Conservation (phyloP, 2,113 vertebrate species). For the Noturus placidus region DNA sequence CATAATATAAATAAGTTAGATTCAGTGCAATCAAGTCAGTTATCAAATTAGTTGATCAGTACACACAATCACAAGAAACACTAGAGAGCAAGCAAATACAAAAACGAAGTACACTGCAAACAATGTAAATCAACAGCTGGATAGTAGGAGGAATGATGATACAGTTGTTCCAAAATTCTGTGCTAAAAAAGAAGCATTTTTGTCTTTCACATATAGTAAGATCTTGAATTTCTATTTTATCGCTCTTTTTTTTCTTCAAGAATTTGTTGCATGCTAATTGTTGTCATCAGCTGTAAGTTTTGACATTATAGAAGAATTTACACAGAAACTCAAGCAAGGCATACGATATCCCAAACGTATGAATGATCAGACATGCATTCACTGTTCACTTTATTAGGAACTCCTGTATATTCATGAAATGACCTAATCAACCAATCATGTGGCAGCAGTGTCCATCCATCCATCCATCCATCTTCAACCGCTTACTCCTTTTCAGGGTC, state of each 20-base stretch:
- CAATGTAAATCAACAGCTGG: constrained; percentile 34
- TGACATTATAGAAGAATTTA: constrained; percentile 35
- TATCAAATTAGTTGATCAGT: constrained; percentile 36
- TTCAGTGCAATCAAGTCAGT: constrained; percentile 70
- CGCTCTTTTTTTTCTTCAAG: neutral
- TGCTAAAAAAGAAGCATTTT: neutral
- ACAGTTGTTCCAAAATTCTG: neutral
- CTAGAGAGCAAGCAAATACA: constrained; percentile 56
- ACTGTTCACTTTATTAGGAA: neutral
- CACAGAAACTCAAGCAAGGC: constrained; percentile 32
- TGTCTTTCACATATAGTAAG: constrained; percentile 7
- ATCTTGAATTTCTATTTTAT: constrained; percentile 13
- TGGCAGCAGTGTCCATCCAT: neutral
- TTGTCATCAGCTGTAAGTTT: constrained; percentile 26
- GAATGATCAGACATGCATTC: neutral
- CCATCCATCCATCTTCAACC: too few relatives aligned
- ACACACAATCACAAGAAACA: constrained; percentile 39
- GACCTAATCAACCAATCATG: neutral
- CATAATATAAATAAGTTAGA: constrained; percentile 70
- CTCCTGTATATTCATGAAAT: neutral
- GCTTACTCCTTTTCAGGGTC: too few relatives aligned
- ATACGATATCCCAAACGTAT: constrained; percentile 23
- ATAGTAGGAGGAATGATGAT: constrained; percentile 1
- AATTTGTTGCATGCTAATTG: constrained; percentile 43
- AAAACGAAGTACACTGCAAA: constrained; percentile 57